These are phyloP conservation scores for Echinarachnius parma DNA, from an alignment of 53 echinoderm and acorn worm species.

Conservation along the genomic window DNA sequence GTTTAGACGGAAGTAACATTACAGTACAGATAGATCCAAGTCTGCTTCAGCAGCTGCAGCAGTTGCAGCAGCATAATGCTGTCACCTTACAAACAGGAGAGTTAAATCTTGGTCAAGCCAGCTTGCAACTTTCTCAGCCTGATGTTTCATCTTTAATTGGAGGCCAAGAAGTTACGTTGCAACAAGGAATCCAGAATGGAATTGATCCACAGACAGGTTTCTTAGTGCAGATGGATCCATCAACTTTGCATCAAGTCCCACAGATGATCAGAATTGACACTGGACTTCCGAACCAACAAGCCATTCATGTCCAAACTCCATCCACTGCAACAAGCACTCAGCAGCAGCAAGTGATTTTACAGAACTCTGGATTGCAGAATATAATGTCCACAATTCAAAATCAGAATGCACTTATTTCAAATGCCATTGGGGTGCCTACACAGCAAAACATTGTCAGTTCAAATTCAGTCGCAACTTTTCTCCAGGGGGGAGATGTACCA, in stretches of 20 bases:
- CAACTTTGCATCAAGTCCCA: slow-evolving; percentile 50
- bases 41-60: slow-evolving; percentile 90
- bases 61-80: slow-evolving; percentile 91
- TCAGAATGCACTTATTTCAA: slow-evolving; percentile 3
- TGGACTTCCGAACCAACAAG: slow-evolving; percentile 5
- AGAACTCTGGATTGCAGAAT: slow-evolving; percentile 25
- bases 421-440: background rate
- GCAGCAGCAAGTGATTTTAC: slow-evolving; percentile 20
- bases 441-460: background rate
- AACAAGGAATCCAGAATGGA: slow-evolving; percentile 45
- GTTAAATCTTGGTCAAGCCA: slow-evolving; percentile 60
- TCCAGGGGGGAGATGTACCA: slow-evolving; percentile 26
- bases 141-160: slow-evolving; percentile 54
- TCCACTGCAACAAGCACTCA: slow-evolving; percentile 9
- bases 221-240: slow-evolving; percentile 58
- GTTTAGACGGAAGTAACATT: slow-evolving; percentile 80
- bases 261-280: slow-evolving; percentile 45
- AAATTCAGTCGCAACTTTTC: slow-evolving; percentile 19
- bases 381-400: slow-evolving; percentile 27
- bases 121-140: slow-evolving; percentile 67
- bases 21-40: slow-evolving; percentile 95
- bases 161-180: slow-evolving; percentile 58
- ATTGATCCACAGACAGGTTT: slow-evolving; percentile 49
- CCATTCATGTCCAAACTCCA: slow-evolving; percentile 25
- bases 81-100: slow-evolving; percentile 80